phyloP scores from a whole-genome alignment of 2,113 vertebrate species.

The Pipra filicauda region DNA sequence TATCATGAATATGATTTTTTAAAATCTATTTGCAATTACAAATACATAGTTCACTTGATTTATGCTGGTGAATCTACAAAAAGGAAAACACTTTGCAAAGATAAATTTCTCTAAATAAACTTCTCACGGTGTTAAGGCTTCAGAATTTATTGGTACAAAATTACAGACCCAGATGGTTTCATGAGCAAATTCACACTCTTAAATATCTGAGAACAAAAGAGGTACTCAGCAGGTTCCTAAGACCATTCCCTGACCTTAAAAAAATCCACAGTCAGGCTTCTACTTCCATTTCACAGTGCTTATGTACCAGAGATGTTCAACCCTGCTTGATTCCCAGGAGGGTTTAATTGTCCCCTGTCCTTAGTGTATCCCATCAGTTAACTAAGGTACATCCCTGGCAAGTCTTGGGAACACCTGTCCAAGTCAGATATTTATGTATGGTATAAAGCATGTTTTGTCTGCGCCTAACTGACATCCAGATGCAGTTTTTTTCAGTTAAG shows the following conservation, averaged over 20 bases:
- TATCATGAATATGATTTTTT: not conserved
- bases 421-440: not conserved
- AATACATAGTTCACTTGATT: not conserved
- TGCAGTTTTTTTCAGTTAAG: not conserved
- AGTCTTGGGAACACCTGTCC: not conserved
- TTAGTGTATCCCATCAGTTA: not conserved
- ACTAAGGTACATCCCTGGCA: not conserved
- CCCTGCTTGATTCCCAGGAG: not conserved
- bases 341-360: not conserved
- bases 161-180: not conserved
- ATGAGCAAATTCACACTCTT: not conserved
- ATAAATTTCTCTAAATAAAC: not conserved
- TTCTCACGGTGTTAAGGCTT: not conserved
- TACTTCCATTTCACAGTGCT: not conserved
- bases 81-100: not conserved
- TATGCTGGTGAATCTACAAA: not conserved
- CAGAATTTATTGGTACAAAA: not conserved
- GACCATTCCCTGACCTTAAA: not conserved
- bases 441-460: not conserved
- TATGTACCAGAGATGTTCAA: not conserved
- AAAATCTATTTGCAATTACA: not conserved
- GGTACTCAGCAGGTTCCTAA: not conserved
- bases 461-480: not conserved
- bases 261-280: accelerated
- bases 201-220: not conserved